Base-by-base conservation (phyloP, 2,797 vertebrate genomes). In the Mormyrus proboscirostris region DNA sequence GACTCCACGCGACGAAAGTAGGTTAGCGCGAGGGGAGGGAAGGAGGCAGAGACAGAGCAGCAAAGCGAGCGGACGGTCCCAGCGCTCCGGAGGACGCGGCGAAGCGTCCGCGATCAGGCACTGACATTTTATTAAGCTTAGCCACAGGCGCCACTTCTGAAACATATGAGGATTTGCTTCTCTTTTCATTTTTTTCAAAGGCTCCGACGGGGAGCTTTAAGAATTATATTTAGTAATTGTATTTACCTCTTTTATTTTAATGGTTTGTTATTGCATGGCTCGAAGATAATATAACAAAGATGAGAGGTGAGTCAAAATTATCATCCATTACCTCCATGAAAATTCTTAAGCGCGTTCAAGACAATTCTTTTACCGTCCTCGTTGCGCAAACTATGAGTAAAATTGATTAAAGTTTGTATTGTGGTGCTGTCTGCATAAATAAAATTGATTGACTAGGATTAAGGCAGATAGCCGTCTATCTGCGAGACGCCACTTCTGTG, bases 1-100 rank as follows among this genome's bases (percentile, higher is more conserved):
- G 94, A 92, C 94, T 96, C 95, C 96, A 96, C 95, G 95, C 95
- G 95, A 95, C 85, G 92, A 95, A 94, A 94, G 91, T 93, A 93
- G 94, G 95, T 96, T 94, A 94, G 86, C 44, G 90, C 76, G 89
- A 87, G 88, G 83, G 89, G 73, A 88, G 53, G 59, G 65, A 69
- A 79, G 85, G 10, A 89, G 87, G 57, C 90, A 89, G 47, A 49
- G 88, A 65, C 57, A 85, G 88, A 49, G 41, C 53, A 69, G 91
- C 91, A 83, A 2, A 89, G 92, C 73, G 38, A 38, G 79, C 44
- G 88, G 87, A 89, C 88, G 65, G 88, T 55, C 62, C 41, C 89
- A 19, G 59, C 89, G 57, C 84, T 79, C 73, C 33, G 89, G 47
- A 85, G 79, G 84, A 50, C 69, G 73, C 53, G 89, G 83, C 25